Percentiles rank a stretch among this genome's conserved stretches.
phyloP scores from a whole-genome alignment of 2,888 invertebrate species.

The Noctua pronuba region DNA sequence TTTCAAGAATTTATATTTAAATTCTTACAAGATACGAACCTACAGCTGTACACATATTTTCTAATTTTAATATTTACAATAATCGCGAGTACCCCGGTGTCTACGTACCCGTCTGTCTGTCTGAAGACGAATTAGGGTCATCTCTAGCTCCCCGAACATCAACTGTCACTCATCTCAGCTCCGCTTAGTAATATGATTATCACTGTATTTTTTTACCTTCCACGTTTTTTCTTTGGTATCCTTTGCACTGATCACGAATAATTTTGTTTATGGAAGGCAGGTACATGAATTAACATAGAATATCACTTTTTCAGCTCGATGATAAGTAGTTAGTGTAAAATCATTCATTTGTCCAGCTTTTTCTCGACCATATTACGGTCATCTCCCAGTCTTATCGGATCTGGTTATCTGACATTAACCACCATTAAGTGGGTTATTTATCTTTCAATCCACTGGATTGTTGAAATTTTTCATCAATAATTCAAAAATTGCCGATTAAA shows the following conservation, averaged over 20 bases:
- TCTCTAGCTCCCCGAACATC: conserved; percentile 64
- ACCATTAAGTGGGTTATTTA: background rate
- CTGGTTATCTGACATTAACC: background rate
- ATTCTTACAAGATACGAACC: background rate
- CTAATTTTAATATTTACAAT: conserved; percentile 19
- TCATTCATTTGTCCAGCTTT: background rate
- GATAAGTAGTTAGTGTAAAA: no score
- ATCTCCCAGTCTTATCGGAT: background rate
- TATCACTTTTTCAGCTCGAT: background rate
- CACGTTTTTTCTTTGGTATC: conserved; percentile 21
- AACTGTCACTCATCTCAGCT: conserved; percentile 65
- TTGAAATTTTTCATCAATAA: no score
- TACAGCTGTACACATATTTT: background rate
- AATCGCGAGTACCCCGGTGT: conserved; percentile 17
- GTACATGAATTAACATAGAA: background rate
- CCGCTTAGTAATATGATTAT: conserved; percentile 59
- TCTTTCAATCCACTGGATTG: background rate
- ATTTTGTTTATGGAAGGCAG: background rate
- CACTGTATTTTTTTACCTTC: conserved; percentile 38
- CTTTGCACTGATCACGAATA: conserved; percentile 10
- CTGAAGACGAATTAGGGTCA: conserved; percentile 68
- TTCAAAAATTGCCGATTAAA: no score
- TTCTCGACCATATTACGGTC: background rate
- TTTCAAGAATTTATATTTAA: background rate
- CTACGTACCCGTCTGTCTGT: conserved; percentile 63